Percentiles rank a stretch among this genome's conserved stretches.
Conservation (phyloP, 2,888 invertebrate species). For the Perdita meconis region DNA sequence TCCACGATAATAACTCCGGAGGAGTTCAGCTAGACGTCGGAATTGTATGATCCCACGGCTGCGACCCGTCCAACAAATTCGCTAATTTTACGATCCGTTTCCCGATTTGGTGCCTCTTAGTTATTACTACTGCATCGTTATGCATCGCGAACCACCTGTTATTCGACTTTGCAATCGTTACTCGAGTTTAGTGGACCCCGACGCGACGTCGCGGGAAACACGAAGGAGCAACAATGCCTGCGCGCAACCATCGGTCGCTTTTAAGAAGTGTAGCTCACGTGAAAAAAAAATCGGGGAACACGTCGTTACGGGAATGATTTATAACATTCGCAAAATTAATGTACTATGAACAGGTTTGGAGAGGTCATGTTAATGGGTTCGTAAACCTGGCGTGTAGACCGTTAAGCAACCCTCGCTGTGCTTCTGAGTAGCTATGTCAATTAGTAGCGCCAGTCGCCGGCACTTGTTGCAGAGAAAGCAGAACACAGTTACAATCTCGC, state of each 20-base stretch:
- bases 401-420: background rate
- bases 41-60: slow-evolving; percentile 16
- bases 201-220: background rate
- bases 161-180: background rate
- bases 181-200: background rate
- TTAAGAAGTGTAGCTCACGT: background rate
- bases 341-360: background rate
- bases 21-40: background rate
- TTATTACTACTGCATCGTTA: background rate
- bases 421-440: slow-evolving; percentile 2
- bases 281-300: background rate
- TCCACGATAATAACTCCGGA: slow-evolving; percentile 26
- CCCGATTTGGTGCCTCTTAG: slow-evolving; percentile 7
- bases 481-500: background rate
- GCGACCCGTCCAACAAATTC: slow-evolving; percentile 20
- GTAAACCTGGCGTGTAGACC: slow-evolving; percentile 1
- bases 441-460: background rate
- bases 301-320: background rate
- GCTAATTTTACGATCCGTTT: slow-evolving; percentile 27
- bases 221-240: background rate
- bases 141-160: background rate
- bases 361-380: slow-evolving; percentile 4
- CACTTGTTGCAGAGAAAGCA: background rate
- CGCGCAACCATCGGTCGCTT: too few species aligned
- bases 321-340: slow-evolving; percentile 4